Conservation (phyloP, 1,140 invertebrate genomes). For the Schlechtendalia chinensis region DNA sequence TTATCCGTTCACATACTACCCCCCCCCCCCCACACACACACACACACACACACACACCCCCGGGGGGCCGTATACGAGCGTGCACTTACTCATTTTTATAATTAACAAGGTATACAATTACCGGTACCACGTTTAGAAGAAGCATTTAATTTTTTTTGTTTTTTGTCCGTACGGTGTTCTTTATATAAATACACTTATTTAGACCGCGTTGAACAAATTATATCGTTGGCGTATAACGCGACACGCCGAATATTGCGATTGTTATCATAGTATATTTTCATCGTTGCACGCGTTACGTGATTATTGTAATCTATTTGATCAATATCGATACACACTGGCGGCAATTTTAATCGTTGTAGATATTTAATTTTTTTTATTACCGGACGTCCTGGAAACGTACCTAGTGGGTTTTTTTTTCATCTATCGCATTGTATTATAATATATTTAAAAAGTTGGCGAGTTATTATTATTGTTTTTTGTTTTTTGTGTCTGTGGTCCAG, state of each 20-base stretch:
- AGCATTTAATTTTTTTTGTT: not conserved
- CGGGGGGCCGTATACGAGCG: too few relatives aligned
- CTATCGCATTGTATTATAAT: not conserved
- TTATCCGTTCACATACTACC: conserved; percentile 9
- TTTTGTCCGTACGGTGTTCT: too few relatives aligned
- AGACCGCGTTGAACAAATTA: not conserved
- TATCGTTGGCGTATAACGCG: not conserved
- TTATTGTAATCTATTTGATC: conserved; percentile 11
- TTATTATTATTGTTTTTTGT: conserved; percentile 27
- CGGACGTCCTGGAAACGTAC: conserved; percentile 10
- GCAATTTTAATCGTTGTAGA: conserved; percentile 14
- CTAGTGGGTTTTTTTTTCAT: not conserved
- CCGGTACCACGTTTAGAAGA: not conserved
- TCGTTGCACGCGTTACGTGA: not conserved
- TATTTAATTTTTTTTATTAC: conserved; percentile 8
- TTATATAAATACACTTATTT: not conserved
- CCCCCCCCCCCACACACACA: too few relatives aligned
- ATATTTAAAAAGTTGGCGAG: not conserved
- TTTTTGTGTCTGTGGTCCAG: conserved; percentile 20
- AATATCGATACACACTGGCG: not conserved
- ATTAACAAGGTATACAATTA: not conserved
- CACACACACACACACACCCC: too few relatives aligned
- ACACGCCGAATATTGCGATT: not conserved
- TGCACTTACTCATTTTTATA: not conserved
- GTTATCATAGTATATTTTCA: not conserved